These are phyloP conservation scores for Ophion ellenae DNA, from an alignment of 2,888 invertebrate genomes.

Conservation along the genomic window DNA sequence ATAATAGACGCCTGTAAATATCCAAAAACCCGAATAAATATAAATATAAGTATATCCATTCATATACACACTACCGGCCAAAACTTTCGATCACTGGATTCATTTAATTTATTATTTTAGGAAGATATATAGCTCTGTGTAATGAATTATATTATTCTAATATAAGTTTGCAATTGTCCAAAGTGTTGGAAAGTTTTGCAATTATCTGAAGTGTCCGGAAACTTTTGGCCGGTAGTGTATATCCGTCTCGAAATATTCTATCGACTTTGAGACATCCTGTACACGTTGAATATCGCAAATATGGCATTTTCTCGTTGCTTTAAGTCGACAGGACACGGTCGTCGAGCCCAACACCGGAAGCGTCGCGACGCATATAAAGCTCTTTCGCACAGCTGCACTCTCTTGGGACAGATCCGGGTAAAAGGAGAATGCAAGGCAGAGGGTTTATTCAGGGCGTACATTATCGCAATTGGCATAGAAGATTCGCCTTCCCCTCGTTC, in stretches of 20 bases:
- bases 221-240: not conserved
- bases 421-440: constrained; percentile 5
- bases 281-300: constrained; percentile 13
- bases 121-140: too few relatives aligned
- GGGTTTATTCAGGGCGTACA: constrained; percentile 1
- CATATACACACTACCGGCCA: too few relatives aligned
- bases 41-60: too few relatives aligned
- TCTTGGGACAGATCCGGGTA: not conserved
- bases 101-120: too few relatives aligned
- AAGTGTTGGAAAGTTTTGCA: too few relatives aligned
- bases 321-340: constrained; percentile 42
- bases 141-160: too few relatives aligned
- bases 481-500: too few relatives aligned
- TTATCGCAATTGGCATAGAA: not conserved
- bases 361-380: constrained; percentile 55
- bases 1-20: too few relatives aligned
- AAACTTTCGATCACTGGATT: too few relatives aligned
- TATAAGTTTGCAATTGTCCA: too few relatives aligned
- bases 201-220: too few relatives aligned
- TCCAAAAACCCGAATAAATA: too few relatives aligned
- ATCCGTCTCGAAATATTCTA: not conserved
- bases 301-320: constrained; percentile 27
- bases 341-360: constrained; percentile 58
- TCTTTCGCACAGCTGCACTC: constrained; percentile 52
- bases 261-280: not conserved